Evolutionary conservation across 2,888 invertebrate genomes (phyloP).

Genomic region (Himalopsyche tibetana): DNA sequence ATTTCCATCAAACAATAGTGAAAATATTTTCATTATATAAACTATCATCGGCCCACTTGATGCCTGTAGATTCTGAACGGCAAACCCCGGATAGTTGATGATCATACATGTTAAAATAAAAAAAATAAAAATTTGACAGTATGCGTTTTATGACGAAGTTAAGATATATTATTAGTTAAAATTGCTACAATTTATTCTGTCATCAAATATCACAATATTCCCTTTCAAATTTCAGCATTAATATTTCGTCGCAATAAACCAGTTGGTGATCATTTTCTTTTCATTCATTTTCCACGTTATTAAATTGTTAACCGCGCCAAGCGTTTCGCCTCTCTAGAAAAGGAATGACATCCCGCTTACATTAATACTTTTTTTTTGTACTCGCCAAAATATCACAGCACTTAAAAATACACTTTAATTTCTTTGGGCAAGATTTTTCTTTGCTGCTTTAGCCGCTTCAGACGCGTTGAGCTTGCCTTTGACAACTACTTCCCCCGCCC

Average conservation of each 20-base stretch:
- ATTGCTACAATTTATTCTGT: neutral
- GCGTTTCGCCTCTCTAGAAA: neutral
- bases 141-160: too few relatives aligned
- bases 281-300: neutral
- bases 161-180: neutral
- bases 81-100: too few relatives aligned
- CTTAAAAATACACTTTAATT: constrained; percentile 47
- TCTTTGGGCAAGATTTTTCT: constrained; percentile 42
- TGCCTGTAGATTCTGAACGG: too few relatives aligned
- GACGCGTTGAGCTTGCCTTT: constrained; percentile 45
- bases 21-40: too few relatives aligned
- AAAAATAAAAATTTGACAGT: too few relatives aligned
- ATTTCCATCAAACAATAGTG: too few relatives aligned
- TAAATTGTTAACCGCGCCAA: constrained; percentile 39
- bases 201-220: neutral
- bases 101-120: too few relatives aligned
- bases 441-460: neutral
- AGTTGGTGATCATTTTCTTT: neutral
- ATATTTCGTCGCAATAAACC: neutral
- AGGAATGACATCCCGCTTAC: neutral
- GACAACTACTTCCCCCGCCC: constrained; percentile 49
- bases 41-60: too few relatives aligned
- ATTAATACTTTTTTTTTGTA: constrained; percentile 22
- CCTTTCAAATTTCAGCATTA: neutral
- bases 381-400: constrained; percentile 24